Evolutionary conservation across 2,888 invertebrate genomes (phyloP), one percentile per base, ranked within the genome.

Genomic region (Nomada ferruginata): DNA sequence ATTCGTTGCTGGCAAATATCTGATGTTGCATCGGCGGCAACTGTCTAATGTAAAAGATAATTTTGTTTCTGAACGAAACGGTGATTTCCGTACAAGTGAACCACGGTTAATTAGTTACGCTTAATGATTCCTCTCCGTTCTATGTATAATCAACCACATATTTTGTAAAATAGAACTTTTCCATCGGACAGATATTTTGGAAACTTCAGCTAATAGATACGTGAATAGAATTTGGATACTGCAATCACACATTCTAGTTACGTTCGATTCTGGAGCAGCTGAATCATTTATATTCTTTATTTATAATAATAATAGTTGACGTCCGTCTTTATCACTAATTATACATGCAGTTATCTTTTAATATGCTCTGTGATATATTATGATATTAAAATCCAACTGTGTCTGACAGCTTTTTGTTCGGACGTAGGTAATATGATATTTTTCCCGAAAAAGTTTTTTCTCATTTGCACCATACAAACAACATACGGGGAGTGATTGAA

Each of bases 221-320:
- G 36, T 44, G 71, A 77, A 42, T 18, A 42, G 64, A 47, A 47
- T 63, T 59, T 59, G 20, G 13, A 5, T 59, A 23, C 23, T 65
- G 23, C 18, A 13, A 36, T 53, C 26, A 1, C 3, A 2, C n/a
- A 10, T 15, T 47, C 2, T 13, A 13, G n/a, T 10, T 7, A 4
- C 18, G 7, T 7, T 18, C 50, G 47, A 70, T 36, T 36, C 36
- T 36, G 36, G 7, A 36, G 36, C 36, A 5, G 36, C 7, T 36
- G 36, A 36, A 60, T 60, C 36, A 50, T 60, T 18, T 26, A 29
- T 29, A 52, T 5, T 36, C 18, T 10, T 20, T 36, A 4, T 1
- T 2, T 55, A 20, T 55, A 59, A 29, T 7, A 13, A 3, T 15
- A 47, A 15, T 15, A 47, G 15, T 47, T 47, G 47, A 47, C 47